These are phyloP conservation scores for Lepidothrix coronata DNA, from an alignment of 2,113 vertebrate genomes.

Conservation along the genomic window DNA sequence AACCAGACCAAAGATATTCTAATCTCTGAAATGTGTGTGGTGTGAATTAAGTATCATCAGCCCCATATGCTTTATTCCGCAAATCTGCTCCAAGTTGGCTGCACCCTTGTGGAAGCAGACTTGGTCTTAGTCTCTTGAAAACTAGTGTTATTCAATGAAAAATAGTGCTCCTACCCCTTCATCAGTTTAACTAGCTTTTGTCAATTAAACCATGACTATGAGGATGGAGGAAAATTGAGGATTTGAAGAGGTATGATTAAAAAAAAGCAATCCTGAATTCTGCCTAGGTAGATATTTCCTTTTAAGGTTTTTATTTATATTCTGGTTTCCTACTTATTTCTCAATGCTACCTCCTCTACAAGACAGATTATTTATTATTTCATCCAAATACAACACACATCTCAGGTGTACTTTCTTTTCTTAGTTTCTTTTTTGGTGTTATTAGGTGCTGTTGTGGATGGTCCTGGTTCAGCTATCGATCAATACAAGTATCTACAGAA, in stretches of 20 bases:
- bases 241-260: background rate
- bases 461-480: background rate
- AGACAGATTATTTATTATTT: background rate
- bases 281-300: background rate
- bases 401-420: background rate
- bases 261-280: background rate
- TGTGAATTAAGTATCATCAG: background rate
- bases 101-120: background rate
- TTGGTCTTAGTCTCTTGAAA: background rate
- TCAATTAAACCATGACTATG: background rate
- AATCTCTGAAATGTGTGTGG: fast-evolving
- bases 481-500: background rate
- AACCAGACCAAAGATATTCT: background rate
- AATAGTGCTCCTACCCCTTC: background rate
- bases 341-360: background rate
- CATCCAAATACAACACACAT: background rate
- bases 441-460: background rate
- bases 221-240: background rate
- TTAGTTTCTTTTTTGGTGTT: background rate
- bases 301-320: background rate
- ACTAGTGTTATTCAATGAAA: background rate
- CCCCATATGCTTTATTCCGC: background rate
- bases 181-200: background rate
- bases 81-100: background rate
- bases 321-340: background rate